These are phyloP conservation scores for Schizopygopsis malacanthus DNA, from an alignment of 2,797 vertebrate species.

Conservation along the genomic window DNA sequence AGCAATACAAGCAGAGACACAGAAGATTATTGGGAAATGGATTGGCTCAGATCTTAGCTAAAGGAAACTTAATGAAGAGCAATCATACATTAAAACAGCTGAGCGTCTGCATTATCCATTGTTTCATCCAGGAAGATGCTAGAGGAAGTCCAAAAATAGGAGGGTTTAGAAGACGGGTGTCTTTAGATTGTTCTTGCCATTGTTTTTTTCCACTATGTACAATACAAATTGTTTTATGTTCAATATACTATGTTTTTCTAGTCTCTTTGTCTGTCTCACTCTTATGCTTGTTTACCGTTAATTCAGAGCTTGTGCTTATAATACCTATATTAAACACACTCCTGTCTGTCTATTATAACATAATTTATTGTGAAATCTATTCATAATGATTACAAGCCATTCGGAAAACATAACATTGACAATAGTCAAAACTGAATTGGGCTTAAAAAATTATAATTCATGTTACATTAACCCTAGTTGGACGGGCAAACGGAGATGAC, in stretches of 20 bases:
- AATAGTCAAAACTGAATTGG: not conserved
- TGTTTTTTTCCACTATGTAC: not conserved
- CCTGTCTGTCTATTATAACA: not conserved
- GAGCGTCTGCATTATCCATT: conserved; percentile 23
- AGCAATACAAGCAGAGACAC: conserved; percentile 55
- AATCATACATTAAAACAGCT: conserved; percentile 55
- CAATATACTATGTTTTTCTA: not conserved
- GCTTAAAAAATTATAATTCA: not conserved
- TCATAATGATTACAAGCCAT: not conserved
- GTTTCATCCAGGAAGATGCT: conserved; percentile 20
- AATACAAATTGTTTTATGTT: too few species aligned
- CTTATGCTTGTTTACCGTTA: not conserved
- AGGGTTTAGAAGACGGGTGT: not conserved
- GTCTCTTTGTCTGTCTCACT: not conserved
- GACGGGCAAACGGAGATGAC: not conserved
- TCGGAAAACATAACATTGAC: not conserved
- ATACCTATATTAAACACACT: not conserved
- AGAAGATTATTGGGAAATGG: conserved; percentile 62
- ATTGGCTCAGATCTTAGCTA: conserved; percentile 55
- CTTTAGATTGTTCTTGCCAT: not conserved
- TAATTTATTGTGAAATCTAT: not conserved
- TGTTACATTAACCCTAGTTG: not conserved
- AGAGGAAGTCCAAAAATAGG: conserved; percentile 27
- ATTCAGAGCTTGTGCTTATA: not conserved
- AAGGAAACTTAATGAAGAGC: conserved; percentile 61